Evolutionary conservation across 2,888 invertebrate species (phyloP), one percentile per base, ranked within the genome.

Genomic region (Temnothorax rugatulus): DNA sequence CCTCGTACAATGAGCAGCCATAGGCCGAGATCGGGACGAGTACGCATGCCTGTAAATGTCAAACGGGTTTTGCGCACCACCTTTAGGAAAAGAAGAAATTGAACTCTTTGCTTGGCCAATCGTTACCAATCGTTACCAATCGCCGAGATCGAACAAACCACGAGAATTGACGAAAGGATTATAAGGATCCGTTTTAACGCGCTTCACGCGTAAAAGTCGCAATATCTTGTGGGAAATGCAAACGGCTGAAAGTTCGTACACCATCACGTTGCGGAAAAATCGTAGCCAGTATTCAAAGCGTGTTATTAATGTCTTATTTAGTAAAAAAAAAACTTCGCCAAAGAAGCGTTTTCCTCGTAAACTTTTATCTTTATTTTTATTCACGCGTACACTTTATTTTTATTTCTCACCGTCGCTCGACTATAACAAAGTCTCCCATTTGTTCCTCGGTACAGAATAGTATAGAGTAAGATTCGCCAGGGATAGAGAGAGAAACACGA

Each of bases 11-110:
- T 59, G 13, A 25, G 44, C 59, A 18, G 21, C 54, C 21, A 41
- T 15, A 29, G 41, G 4, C 21, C 34, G 44, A 61, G 81, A 82
- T 75, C 77, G 77, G 34, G 69, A 83, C 87, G 76, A 83, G 82
- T 85, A 79, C 85, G 83, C 68, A 47, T 64, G 64, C 44, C 47
- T 54, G 66, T 90, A 91, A 91, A 91, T 90, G 91, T 91, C 90
- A 91, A 89, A 86, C 90, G 81, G 69, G 85, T 90, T 81, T 85
- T 84, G 79, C 85, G 83, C 71, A 74, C 79, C 57, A 25, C 63
- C 52, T 63, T 71, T 71, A 69, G 29, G 82, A 44, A 74, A 71
- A 52, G 86, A 89, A 86, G 85, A 86, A 86, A 79, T 47, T 61
- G 25, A 74, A 63, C 85, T 71, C 74, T 71, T 77, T 25, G 74